These are phyloP conservation scores for Mnemiopsis leidyi DNA, from an alignment of 37 sponge, comb jelly and placozoan species.

Conservation along the genomic window DNA sequence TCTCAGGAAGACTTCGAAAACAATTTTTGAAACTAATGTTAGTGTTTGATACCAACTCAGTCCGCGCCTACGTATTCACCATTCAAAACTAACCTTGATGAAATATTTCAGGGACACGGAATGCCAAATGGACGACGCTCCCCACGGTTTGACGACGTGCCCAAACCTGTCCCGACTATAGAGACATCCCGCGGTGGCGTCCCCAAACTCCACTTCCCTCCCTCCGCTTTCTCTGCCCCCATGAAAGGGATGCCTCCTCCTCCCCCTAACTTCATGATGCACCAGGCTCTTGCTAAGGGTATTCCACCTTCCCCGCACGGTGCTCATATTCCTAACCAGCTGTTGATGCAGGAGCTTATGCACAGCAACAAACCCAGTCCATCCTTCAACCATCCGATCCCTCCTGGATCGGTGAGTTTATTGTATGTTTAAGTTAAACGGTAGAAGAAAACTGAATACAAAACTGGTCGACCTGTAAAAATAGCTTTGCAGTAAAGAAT, in stretches of 20 bases:
- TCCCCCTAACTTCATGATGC: slow-evolving; percentile 39
- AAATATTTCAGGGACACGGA: not conserved
- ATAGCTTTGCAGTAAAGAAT: no score
- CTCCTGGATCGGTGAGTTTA: not conserved
- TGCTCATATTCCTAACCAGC: not conserved
- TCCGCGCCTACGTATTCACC: no score
- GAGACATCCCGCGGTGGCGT: slow-evolving; percentile 47
- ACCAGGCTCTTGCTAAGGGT: slow-evolving; percentile 28
- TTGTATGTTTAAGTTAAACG: no score
- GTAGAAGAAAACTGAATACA: no score
- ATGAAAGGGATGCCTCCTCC: slow-evolving; percentile 58
- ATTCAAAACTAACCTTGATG: no score
- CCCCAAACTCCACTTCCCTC: slow-evolving; percentile 30
- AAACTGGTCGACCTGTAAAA: no score
- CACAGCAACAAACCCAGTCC: slow-evolving; percentile 61
- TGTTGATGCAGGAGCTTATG: slow-evolving; percentile 59
- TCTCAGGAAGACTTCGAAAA: no score
- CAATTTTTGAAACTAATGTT: no score
- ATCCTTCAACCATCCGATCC: slow-evolving; percentile 15
- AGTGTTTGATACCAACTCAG: no score
- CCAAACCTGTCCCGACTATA: slow-evolving; percentile 51
- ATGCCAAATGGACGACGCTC: not conserved
- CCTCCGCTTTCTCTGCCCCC: slow-evolving; percentile 9
- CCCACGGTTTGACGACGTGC: not conserved
- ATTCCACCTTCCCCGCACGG: slow-evolving; percentile 49